Evolutionary conservation across 2,888 invertebrate species (phyloP), one percentile per base, ranked within the genome.

Genomic region (Mamestra brassicae): DNA sequence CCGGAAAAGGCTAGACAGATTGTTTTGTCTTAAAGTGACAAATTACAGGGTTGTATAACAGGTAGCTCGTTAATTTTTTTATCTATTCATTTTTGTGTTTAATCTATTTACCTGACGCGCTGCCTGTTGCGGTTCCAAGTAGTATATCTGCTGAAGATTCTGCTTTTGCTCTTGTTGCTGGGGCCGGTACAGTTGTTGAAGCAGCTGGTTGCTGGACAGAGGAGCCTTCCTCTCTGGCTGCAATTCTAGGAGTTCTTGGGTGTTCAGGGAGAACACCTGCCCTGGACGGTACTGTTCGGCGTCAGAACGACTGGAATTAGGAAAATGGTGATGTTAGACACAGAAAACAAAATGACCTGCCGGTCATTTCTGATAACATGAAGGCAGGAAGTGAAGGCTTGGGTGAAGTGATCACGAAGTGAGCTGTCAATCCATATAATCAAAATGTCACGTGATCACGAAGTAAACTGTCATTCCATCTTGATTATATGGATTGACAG

Each of bases 151-250:
- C 85, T 95, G 96, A 17, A 93, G 80, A 71, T 93, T 94, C 80
- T 95, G 94, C 69, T 94, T 94, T 54, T 94, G 94, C 13, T 96
- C 95, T 65, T 91, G 93, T 76, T 92, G 93, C 77, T 94, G 94
- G 0, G 94, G 92, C 55, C 80, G 84, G 80, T 96, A 95, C 57
- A 96, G 82, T 68, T 95, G 95, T 82, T 96, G 96, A 34, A 95
- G 85, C 45, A 94, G 91, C 81, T 95, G 94, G 73, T 89, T 90
- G 78, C 89, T 92, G 6, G 90, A 78, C 2, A 94, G 81, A 0
- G 96, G 96, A 0, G 95, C 93, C 75, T 96, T 95, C 47, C 96
- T 89, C 83, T 96, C 95, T 4, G 93, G 95, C 80, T 96, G 96
- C 38, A 96, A 87, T 3, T 96, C 96, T 57, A 96, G 76, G 3